Evolutionary conservation across 2,888 invertebrate genomes (phyloP).

Genomic region (Zygogramma bicolorata): DNA sequence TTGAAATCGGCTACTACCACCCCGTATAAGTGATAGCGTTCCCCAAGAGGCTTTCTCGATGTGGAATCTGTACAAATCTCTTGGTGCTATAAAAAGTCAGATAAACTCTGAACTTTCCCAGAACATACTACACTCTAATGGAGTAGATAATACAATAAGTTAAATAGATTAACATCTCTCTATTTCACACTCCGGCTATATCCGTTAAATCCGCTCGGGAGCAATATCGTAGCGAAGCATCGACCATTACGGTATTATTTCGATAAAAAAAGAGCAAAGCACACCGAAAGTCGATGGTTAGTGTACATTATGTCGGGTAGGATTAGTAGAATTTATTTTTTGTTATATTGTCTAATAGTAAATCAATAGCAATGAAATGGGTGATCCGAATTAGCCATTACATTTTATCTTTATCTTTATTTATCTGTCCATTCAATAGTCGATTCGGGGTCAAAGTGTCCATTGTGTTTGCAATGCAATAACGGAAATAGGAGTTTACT

Average conservation of each 20-base stretch:
- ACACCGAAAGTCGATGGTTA: not conserved
- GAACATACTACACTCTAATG: not conserved
- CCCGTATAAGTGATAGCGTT: too few relatives aligned
- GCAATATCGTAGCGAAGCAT: not conserved
- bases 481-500: too few relatives aligned
- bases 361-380: not conserved
- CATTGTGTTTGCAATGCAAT: too few relatives aligned
- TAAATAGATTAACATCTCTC: not conserved
- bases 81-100: not conserved
- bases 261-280: not conserved
- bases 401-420: not conserved
- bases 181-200: not conserved
- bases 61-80: not conserved
- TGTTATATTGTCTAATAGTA: not conserved
- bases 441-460: too few relatives aligned
- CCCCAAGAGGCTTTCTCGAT: not conserved
- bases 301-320: not conserved
- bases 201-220: constrained; percentile 2
- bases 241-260: constrained; percentile 7
- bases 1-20: too few relatives aligned
- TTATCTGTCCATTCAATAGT: too few relatives aligned
- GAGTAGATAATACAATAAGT: constrained; percentile 3
- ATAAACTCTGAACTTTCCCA: not conserved
- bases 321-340: not conserved
- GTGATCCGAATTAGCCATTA: not conserved